These are phyloP conservation scores for Drosophila tripunctata DNA, from an alignment of 2,888 invertebrate genomes.

Conservation along the genomic window DNA sequence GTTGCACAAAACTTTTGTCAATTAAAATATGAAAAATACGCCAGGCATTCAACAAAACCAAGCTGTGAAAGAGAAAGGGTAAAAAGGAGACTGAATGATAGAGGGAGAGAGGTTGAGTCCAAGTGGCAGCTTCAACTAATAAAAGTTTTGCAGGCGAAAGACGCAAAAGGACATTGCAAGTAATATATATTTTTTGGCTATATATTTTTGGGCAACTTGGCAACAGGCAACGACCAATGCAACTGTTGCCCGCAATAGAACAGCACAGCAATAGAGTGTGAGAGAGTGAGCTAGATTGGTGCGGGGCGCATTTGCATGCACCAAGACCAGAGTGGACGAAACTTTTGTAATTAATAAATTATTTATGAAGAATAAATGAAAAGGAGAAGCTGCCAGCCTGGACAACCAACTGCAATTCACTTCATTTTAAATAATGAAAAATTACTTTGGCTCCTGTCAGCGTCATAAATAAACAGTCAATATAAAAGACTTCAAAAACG, in stretches of 20 bases:
- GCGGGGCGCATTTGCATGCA: conserved; percentile 62
- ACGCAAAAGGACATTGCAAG: conserved; percentile 72
- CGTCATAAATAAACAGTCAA: conserved; percentile 71
- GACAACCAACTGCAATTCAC: conserved; percentile 63
- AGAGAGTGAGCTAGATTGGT: background rate
- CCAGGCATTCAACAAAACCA: conserved; percentile 50
- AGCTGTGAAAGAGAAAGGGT: conserved; percentile 8
- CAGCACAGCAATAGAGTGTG: background rate
- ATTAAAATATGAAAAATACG: conserved; percentile 78
- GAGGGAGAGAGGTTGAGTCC: conserved; percentile 22
- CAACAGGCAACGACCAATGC: conserved; percentile 46
- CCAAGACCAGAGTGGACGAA: conserved; percentile 61
- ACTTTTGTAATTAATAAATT: conserved; percentile 79
- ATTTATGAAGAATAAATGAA: conserved; percentile 76
- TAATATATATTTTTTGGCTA: conserved; percentile 63
- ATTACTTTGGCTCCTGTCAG: conserved; percentile 66
- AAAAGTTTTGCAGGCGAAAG: conserved; percentile 72
- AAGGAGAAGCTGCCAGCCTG: conserved; percentile 49
- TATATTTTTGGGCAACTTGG: conserved; percentile 56
- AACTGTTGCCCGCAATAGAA: conserved; percentile 62
- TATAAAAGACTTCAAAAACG: conserved; percentile 36
- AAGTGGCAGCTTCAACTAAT: conserved; percentile 71
- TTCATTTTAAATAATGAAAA: conserved; percentile 77
- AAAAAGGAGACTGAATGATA: conserved; percentile 1
- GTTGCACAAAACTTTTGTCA: conserved; percentile 75